These are phyloP conservation scores for Apteryx owenii DNA, from an alignment of 2,113 vertebrate species.

Conservation along the genomic window DNA sequence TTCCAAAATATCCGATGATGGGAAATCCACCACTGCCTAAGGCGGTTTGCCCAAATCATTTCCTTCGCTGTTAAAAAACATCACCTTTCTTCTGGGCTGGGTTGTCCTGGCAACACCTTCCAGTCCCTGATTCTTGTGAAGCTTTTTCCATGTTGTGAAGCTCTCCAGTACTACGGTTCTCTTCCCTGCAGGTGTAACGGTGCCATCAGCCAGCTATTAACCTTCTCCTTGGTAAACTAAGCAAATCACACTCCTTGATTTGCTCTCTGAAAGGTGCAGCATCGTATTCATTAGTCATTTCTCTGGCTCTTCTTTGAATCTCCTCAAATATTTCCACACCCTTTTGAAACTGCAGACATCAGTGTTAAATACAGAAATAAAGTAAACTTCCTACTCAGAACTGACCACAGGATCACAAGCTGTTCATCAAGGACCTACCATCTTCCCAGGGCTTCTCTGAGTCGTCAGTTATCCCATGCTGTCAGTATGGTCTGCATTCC, in stretches of 20 bases:
- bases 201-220: background rate
- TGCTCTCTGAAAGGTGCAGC: background rate
- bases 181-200: background rate
- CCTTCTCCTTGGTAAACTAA: background rate
- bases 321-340: background rate
- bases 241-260: background rate
- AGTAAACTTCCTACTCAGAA: background rate
- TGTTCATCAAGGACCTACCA: background rate
- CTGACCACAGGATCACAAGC: accelerated
- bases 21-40: background rate
- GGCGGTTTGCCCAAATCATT: background rate
- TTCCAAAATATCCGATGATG: background rate
- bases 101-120: background rate
- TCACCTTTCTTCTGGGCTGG: background rate
- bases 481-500: background rate
- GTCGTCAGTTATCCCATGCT: background rate
- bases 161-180: accelerated
- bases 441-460: background rate
- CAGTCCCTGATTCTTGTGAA: background rate
- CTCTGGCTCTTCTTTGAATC: background rate
- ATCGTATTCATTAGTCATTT: background rate
- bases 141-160: background rate
- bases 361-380: background rate
- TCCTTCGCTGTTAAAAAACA: background rate
- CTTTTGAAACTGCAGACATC: background rate